Conservation (phyloP, 1,140 invertebrate species). For the Branchinecta lindahli region DNA sequence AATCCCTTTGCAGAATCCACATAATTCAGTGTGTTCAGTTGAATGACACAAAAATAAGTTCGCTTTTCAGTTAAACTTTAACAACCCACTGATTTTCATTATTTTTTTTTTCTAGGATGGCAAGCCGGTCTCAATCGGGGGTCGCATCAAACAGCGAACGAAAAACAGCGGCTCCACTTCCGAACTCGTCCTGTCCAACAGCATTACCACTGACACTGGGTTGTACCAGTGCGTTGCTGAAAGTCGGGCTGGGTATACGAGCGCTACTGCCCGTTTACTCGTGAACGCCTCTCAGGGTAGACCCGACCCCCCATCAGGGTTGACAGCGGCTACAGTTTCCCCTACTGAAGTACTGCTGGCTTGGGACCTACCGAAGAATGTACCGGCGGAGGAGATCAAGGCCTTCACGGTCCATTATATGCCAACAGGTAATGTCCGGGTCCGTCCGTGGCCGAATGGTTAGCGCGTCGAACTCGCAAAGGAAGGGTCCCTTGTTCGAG, state of each 20-base stretch:
- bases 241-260: slow-evolving; percentile 46
- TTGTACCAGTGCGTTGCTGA: slow-evolving; percentile 58
- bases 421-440: slow-evolving; percentile 35
- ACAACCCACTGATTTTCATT: background rate
- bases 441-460: too few relatives aligned
- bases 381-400: slow-evolving; percentile 26
- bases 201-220: slow-evolving; percentile 47
- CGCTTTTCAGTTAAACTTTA: too few relatives aligned
- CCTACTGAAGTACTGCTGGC: slow-evolving; percentile 39
- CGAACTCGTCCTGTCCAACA: slow-evolving; percentile 45
- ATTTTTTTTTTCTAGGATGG: slow-evolving; percentile 22
- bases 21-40: too few relatives aligned
- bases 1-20: too few relatives aligned
- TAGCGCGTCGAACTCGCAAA: too few relatives aligned
- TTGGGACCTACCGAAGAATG: slow-evolving; percentile 35
- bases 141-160: slow-evolving; percentile 38
- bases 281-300: slow-evolving; percentile 37
- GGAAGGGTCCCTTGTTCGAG: too few relatives aligned
- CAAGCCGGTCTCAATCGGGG: slow-evolving; percentile 26
- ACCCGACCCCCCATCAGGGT: slow-evolving; percentile 40
- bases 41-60: too few relatives aligned
- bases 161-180: slow-evolving; percentile 30
- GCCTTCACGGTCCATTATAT: slow-evolving; percentile 46
- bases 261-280: slow-evolving; percentile 40
- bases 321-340: slow-evolving; percentile 39